A percentile compares a stretch with the other conserved stretches of the same genome.
These are phyloP conservation scores for Somateria mollissima DNA, from an alignment of 2,797 vertebrate species.

Conservation along the genomic window DNA sequence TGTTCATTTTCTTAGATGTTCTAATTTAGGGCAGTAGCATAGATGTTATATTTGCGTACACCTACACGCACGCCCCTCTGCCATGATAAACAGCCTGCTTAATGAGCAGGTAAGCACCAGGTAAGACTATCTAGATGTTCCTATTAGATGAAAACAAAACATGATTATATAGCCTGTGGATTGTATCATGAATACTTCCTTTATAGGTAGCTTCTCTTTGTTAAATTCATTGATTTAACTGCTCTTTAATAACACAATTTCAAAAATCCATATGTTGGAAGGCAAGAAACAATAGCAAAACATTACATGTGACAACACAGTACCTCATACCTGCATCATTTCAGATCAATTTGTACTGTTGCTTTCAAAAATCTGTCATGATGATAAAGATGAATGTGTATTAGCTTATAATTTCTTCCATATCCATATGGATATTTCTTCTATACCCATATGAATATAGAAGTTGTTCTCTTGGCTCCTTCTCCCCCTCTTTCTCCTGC, in stretches of 20 bases:
- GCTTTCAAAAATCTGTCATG: neutral
- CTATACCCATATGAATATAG: neutral
- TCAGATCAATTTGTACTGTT: neutral
- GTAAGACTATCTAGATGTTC: neutral
- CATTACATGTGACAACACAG: accelerated
- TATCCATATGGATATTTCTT: too few relatives aligned
- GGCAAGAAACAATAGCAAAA: neutral
- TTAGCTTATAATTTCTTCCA: neutral
- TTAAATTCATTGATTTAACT: neutral
- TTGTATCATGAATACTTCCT: neutral
- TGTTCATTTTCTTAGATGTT: neutral
- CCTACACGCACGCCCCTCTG: neutral
- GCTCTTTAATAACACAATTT: neutral
- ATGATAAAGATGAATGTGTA: accelerated
- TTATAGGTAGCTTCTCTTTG: neutral
- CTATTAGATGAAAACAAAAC: neutral
- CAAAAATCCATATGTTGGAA: neutral
- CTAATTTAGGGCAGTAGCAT: neutral
- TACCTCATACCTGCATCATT: neutral
- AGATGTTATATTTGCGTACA: neutral
- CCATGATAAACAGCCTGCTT: neutral
- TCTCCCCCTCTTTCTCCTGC: neutral
- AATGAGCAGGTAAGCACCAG: neutral
- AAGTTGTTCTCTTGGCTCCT: neutral
- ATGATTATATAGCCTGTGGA: neutral